Evolutionary conservation across 2,888 invertebrate genomes (phyloP).

Genomic region (Lithophane leautieri): DNA sequence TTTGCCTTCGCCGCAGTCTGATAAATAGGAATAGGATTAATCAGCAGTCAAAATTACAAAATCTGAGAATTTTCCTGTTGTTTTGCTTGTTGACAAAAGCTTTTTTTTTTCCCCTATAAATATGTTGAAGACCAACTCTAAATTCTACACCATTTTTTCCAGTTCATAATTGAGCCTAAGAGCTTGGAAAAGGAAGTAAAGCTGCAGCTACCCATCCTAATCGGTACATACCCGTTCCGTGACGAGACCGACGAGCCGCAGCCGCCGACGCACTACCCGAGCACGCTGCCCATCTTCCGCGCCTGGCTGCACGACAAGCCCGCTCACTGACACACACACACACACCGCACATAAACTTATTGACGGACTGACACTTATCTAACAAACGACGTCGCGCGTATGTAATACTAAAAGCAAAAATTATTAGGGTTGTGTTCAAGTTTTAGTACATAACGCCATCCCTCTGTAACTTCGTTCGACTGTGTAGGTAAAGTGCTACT

Average conservation of each 20-base stretch:
- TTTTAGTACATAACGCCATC: neutral
- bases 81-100: neutral
- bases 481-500: neutral
- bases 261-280: slow-evolving; percentile 96
- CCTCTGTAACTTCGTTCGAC: neutral
- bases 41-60: neutral
- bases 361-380: slow-evolving; percentile 14
- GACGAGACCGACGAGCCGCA: slow-evolving; percentile 93
- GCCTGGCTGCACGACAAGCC: slow-evolving; percentile 95
- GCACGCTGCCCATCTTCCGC: slow-evolving; percentile 96
- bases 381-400: neutral
- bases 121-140: neutral
- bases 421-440: neutral
- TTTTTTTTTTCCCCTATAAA: neutral
- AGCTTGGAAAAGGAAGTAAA: slow-evolving; percentile 97
- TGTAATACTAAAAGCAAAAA: neutral
- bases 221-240: slow-evolving; percentile 97
- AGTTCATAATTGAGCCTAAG: slow-evolving; percentile 98
- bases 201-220: slow-evolving; percentile 96
- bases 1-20: too few relatives aligned
- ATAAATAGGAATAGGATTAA: too few relatives aligned
- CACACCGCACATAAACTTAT: neutral
- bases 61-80: neutral
- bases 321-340: slow-evolving; percentile 71
- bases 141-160: slow-evolving; percentile 6